Conservation (phyloP, 1,140 invertebrate species). For the Goniozus legneri region DNA sequence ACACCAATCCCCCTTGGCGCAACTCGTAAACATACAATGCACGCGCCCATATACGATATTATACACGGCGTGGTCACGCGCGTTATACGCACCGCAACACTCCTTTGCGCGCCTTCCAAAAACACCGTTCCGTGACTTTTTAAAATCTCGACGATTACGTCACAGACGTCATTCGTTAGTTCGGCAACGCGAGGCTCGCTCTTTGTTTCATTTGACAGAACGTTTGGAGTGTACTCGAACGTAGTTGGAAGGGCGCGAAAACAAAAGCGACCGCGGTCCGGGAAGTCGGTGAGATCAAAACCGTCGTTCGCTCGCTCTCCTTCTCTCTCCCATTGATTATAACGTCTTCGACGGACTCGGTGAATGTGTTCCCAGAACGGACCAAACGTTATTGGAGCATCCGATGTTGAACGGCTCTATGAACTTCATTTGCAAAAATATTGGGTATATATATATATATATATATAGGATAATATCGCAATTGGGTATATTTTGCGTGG, state of each 20-base stretch:
- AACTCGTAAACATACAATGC: slow-evolving; percentile 38
- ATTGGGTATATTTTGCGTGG: not conserved
- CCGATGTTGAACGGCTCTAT: slow-evolving; percentile 1
- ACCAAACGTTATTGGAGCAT: not conserved
- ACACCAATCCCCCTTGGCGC: slow-evolving; percentile 13
- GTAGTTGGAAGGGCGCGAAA: slow-evolving; percentile 12
- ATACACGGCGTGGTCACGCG: slow-evolving; percentile 32
- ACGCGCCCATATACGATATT: slow-evolving; percentile 28
- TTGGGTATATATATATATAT: too few relatives aligned
- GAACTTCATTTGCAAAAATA: too few relatives aligned
- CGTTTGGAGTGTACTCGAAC: too few relatives aligned
- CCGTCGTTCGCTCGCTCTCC: slow-evolving; percentile 10
- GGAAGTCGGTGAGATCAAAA: slow-evolving; percentile 38
- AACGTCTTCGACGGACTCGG: slow-evolving; percentile 8
- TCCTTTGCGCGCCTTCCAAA: slow-evolving; percentile 22
- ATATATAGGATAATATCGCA: not conserved
- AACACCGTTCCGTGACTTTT: slow-evolving; percentile 49
- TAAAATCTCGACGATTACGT: slow-evolving; percentile 47
- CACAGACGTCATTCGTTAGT: slow-evolving; percentile 34
- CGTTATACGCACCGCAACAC: slow-evolving; percentile 38
- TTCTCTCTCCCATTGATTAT: too few relatives aligned
- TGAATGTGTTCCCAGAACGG: slow-evolving; percentile 14
- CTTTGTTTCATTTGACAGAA: slow-evolving; percentile 21
- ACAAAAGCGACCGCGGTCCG: slow-evolving; percentile 12
- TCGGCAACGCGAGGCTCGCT: slow-evolving; percentile 5